Evolutionary conservation across 2,888 invertebrate genomes (phyloP).

Genomic region (Noctua pronuba): DNA sequence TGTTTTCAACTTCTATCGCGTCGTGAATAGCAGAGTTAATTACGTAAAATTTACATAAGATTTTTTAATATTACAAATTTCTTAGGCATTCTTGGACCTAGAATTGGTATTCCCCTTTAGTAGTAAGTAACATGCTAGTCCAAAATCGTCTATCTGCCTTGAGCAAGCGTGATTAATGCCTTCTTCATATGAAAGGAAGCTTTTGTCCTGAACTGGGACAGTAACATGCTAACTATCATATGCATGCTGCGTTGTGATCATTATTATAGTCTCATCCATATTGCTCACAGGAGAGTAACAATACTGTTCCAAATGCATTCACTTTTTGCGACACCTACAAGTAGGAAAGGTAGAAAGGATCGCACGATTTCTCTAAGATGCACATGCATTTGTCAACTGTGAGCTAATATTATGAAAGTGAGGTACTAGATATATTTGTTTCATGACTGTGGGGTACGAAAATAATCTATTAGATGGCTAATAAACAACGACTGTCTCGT

Average conservation of each 20-base stretch:
- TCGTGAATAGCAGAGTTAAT: no score
- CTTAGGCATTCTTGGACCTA: no score
- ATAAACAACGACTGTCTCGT: no score
- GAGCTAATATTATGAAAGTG: background rate
- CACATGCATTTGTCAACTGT: conserved; percentile 25
- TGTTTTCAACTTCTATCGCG: no score
- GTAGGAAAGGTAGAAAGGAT: conserved; percentile 10
- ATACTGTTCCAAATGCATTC: conserved; percentile 34
- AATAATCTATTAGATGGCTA: no score
- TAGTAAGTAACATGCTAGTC: no score
- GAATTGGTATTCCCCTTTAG: no score
- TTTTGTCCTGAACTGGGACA: background rate
- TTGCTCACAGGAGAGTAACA: no score
- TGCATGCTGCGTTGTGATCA: background rate
- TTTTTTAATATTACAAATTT: no score
- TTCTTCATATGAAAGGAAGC: background rate
- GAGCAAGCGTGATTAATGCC: background rate
- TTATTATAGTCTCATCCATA: background rate
- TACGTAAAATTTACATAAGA: no score
- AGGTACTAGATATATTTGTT: background rate
- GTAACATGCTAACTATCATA: background rate
- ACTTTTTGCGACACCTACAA: conserved; percentile 34
- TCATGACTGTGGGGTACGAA: background rate
- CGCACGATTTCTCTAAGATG: conserved; percentile 24
- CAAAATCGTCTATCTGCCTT: no score